These are phyloP conservation scores for Turdus rufiventris DNA, from an alignment of 2,113 vertebrate species.

Conservation along the genomic window DNA sequence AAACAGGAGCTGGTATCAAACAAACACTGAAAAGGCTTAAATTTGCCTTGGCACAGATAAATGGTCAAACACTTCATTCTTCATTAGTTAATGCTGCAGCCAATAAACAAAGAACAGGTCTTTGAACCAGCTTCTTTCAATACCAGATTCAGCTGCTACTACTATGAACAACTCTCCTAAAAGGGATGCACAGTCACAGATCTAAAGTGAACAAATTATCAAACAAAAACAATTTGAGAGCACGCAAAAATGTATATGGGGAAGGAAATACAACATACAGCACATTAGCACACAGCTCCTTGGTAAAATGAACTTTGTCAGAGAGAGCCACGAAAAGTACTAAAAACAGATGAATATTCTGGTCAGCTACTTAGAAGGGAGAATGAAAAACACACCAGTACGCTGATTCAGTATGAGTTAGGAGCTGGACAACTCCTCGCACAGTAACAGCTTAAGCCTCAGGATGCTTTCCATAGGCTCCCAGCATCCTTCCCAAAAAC, in stretches of 20 bases:
- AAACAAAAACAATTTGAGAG: neutral
- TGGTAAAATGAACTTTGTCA: neutral
- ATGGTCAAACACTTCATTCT: neutral
- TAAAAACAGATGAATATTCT: constrained; percentile 9
- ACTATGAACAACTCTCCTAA: neutral
- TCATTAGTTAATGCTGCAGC: neutral
- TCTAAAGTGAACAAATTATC: neutral
- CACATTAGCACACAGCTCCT: neutral
- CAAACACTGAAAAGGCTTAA: neutral
- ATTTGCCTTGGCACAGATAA: neutral
- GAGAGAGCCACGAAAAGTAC: neutral
- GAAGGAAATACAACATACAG: constrained; percentile 10
- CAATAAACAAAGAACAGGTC: neutral
- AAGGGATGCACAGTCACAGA: neutral
- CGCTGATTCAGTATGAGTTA: neutral
- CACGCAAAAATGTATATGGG: neutral
- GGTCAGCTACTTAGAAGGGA: neutral
- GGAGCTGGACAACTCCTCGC: constrained; percentile 4
- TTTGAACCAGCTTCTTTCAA: neutral
- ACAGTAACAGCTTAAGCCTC: neutral
- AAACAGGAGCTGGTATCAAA: neutral
- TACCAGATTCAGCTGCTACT: neutral
- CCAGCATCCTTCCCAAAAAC: neutral
- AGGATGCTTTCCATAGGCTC: neutral
- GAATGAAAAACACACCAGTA: neutral